Evolutionary conservation across 2,888 invertebrate genomes (phyloP).

Genomic region (Caenorhabditis wallacei): DNA sequence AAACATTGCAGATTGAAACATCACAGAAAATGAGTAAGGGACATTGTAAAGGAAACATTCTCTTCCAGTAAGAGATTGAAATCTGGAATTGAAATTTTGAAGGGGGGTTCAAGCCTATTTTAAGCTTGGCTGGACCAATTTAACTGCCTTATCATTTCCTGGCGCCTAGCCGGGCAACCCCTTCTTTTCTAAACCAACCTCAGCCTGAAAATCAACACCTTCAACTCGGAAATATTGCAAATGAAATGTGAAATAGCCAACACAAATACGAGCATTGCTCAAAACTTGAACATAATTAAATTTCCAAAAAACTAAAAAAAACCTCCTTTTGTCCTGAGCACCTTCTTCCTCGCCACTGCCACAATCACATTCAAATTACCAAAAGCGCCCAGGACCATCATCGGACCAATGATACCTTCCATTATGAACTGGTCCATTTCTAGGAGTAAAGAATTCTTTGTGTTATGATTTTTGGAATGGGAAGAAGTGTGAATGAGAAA

Average conservation of each 20-base stretch:
- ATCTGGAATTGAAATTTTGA: constrained; percentile 14
- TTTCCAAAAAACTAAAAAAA: background rate
- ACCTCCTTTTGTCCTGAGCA: constrained; percentile 53
- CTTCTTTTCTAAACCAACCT: constrained; percentile 22
- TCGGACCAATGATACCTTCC: constrained; percentile 29
- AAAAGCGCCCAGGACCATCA: constrained; percentile 48
- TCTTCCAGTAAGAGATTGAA: constrained; percentile 37
- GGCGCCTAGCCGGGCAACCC: no score
- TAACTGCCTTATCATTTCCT: no score
- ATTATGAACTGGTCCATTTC: constrained; percentile 32
- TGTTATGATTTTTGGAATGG: no score
- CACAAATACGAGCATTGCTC: constrained; percentile 51
- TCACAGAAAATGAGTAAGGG: constrained; percentile 39
- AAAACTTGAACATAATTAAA: background rate
- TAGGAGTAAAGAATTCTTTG: background rate
- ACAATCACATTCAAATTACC: constrained; percentile 54
- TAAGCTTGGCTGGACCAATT: no score
- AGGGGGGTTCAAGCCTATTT: no score
- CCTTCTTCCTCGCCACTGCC: constrained; percentile 47
- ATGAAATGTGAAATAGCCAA: constrained; percentile 47
- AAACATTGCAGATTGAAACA: constrained; percentile 52
- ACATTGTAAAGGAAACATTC: constrained; percentile 48
- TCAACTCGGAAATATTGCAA: constrained; percentile 48
- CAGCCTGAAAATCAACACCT: constrained; percentile 24
- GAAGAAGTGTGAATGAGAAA: background rate